phyloP scores from a whole-genome alignment of 2,888 invertebrate genomes.

The Cheilosia vernalis region DNA sequence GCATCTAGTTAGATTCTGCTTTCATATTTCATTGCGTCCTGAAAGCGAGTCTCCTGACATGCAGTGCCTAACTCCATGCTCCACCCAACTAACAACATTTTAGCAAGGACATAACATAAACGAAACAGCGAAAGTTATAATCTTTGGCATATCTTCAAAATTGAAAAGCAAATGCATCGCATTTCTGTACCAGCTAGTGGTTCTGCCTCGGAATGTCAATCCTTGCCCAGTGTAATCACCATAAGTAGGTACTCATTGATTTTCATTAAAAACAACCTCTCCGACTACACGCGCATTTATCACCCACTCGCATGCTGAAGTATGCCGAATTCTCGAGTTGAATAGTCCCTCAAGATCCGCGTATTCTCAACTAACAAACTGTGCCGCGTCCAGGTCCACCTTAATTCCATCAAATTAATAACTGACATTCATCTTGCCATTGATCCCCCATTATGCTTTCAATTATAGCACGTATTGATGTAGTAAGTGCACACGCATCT shows the following conservation, averaged over 20 bases:
- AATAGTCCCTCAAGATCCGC: constrained; percentile 29
- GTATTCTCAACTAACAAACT: constrained; percentile 25
- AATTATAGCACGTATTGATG: constrained; percentile 75
- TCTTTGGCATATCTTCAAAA: no score
- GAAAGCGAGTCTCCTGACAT: no score
- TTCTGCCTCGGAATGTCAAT: neutral
- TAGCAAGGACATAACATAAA: no score
- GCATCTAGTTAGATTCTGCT: no score
- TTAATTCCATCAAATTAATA: constrained; percentile 75
- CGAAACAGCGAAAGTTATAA: no score
- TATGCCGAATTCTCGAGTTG: constrained; percentile 55
- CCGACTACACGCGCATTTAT: neutral
- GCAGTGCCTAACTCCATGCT: no score
- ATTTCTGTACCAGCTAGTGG: neutral
- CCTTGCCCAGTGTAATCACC: neutral
- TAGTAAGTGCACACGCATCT: constrained; percentile 72
- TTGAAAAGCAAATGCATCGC: no score
- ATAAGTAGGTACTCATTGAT: constrained; percentile 1
- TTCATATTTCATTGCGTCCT: no score
- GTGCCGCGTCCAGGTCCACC: constrained; percentile 59
- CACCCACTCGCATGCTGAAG: constrained; percentile 18
- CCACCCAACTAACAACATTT: no score
- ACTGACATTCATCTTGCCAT: constrained; percentile 69
- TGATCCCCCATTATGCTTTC: constrained; percentile 72
- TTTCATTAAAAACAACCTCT: neutral